Evolutionary conservation across 1,140 invertebrate genomes (phyloP).

Genomic region (Grapholita molesta): DNA sequence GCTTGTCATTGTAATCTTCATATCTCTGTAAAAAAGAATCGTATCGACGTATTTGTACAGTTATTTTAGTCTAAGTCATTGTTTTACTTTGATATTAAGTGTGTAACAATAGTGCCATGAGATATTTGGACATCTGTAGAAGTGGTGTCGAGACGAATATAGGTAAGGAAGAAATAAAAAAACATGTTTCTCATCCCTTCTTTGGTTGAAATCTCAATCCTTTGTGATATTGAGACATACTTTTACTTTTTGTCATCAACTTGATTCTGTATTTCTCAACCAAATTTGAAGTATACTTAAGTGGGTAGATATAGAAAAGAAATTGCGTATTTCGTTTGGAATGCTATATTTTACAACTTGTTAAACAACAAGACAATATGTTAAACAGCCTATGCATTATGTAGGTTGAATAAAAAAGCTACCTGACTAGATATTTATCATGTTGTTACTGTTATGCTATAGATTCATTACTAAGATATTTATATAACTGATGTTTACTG

Average conservation of each 20-base stretch:
- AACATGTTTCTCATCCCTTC: constrained; percentile 64
- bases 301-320: neutral
- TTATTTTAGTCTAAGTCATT: constrained; percentile 40
- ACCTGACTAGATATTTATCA: constrained; percentile 3
- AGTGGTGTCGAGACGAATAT: constrained; percentile 43
- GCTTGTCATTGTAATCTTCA: constrained; percentile 57
- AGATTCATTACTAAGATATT: neutral
- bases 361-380: neutral
- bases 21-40: constrained; percentile 39
- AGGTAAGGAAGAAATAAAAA: constrained; percentile 44
- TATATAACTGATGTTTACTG: neutral
- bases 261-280: constrained; percentile 15
- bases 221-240: constrained; percentile 63
- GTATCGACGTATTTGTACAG: constrained; percentile 38
- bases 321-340: constrained; percentile 8
- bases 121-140: constrained; percentile 24
- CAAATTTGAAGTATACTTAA: neutral
- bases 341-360: neutral
- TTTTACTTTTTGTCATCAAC: constrained; percentile 64
- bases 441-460: neutral
- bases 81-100: constrained; percentile 40
- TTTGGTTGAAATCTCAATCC: constrained; percentile 70
- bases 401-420: neutral
- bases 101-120: constrained; percentile 51
- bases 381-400: constrained; percentile 13